These are phyloP conservation scores for Drosophila engyochracea DNA, from an alignment of 2,888 invertebrate species.

Conservation along the genomic window DNA sequence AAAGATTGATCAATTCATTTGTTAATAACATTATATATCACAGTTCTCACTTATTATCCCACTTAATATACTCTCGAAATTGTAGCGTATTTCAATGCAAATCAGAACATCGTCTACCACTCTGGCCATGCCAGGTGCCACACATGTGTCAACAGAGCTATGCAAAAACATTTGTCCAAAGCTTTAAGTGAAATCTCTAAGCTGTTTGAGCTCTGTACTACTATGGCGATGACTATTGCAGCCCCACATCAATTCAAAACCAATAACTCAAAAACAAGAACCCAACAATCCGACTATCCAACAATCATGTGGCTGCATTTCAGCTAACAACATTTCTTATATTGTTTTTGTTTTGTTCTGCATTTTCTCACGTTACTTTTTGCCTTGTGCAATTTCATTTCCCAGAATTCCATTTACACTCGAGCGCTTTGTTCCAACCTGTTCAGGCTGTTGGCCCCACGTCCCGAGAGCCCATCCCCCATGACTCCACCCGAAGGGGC, in stretches of 20 bases:
- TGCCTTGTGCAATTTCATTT: conserved; percentile 70
- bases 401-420: conserved; percentile 77
- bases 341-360: conserved; percentile 20
- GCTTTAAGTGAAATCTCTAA: conserved; percentile 58
- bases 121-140: conserved; percentile 41
- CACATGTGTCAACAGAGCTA: conserved; percentile 53
- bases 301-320: conserved; percentile 73
- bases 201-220: conserved; percentile 42
- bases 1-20: background rate
- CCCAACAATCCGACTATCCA: conserved; percentile 39
- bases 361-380: conserved; percentile 25
- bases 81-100: conserved; percentile 48
- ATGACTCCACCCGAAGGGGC: conserved; percentile 24
- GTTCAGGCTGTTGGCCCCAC: conserved; percentile 1
- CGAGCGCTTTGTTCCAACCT: conserved; percentile 61
- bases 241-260: conserved; percentile 72
- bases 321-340: conserved; percentile 54
- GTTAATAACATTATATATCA: background rate
- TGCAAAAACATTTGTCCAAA: conserved; percentile 53
- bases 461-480: conserved; percentile 16
- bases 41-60: background rate
- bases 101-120: conserved; percentile 33
- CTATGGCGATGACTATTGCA: conserved; percentile 26
- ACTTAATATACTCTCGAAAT: background rate
- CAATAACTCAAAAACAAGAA: conserved; percentile 77